Evolutionary conservation across 1,140 invertebrate species (phyloP).

Genomic region (Venturia canescens): DNA sequence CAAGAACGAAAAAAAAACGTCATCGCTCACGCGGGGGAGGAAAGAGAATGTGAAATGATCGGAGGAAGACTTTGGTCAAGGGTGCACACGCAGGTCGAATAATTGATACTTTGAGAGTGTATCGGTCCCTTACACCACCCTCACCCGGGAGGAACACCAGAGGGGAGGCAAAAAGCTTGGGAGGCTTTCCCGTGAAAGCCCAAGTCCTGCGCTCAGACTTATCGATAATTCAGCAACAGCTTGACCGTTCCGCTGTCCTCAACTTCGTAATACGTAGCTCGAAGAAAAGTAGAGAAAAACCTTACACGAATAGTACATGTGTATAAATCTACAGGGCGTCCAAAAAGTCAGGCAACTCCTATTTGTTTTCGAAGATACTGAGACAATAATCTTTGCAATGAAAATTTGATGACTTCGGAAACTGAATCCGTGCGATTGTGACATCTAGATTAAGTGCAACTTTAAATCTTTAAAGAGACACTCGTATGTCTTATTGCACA

Average conservation of each 20-base stretch:
- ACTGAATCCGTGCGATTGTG: too few relatives aligned
- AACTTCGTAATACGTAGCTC: not conserved
- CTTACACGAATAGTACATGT: not conserved
- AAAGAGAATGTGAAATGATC: not conserved
- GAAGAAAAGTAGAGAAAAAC: constrained; percentile 11
- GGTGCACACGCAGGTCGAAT: constrained; percentile 52
- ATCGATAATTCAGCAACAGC: constrained; percentile 42
- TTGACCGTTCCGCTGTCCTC: constrained; percentile 35
- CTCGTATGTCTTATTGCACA: too few relatives aligned
- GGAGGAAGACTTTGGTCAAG: constrained; percentile 29
- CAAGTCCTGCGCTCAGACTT: constrained; percentile 39
- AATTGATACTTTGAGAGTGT: constrained; percentile 55
- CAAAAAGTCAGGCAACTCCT: not conserved
- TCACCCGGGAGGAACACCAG: not conserved
- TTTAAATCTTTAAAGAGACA: too few relatives aligned
- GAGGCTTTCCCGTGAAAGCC: constrained; percentile 41
- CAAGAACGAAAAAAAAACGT: not conserved
- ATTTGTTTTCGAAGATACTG: too few relatives aligned
- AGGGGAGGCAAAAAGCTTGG: not conserved
- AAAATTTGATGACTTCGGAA: not conserved
- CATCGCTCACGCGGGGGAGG: not conserved
- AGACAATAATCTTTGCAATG: not conserved
- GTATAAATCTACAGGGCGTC: not conserved
- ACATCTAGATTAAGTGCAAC: too few relatives aligned
- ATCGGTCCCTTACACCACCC: constrained; percentile 34